A percentile compares a stretch with the other conserved stretches of the same genome.
Conservation (phyloP, 2,113 vertebrate species). For the Dinomys branickii region DNA sequence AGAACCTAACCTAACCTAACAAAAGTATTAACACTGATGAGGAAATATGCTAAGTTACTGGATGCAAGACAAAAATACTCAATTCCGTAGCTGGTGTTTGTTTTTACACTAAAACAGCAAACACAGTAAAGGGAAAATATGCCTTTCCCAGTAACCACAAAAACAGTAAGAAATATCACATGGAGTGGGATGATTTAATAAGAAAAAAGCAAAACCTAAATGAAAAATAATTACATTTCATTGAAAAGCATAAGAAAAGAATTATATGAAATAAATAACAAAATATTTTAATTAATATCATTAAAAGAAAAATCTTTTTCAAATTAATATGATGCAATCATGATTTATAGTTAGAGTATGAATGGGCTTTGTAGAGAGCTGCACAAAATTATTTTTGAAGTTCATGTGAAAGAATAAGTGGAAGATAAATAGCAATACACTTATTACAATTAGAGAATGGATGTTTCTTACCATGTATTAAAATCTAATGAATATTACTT, state of each 20-base stretch:
- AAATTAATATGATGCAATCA: not conserved
- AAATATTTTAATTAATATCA: not conserved
- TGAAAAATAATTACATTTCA: not conserved
- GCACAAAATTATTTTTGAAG: conserved; percentile 3
- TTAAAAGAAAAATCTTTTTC: not conserved
- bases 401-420: not conserved
- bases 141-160: not conserved
- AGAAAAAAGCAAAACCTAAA: not conserved
- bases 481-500: not conserved
- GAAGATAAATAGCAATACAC: not conserved
- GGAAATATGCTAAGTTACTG: not conserved
- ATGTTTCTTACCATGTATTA: not conserved
- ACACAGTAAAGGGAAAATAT: not conserved
- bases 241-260: not conserved
- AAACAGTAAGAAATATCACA: not conserved
- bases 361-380: not conserved
- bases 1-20: not conserved
- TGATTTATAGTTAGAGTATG: not conserved
- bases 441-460: not conserved
- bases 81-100: not conserved
- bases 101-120: not conserved
- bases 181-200: not conserved
- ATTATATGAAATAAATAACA: not conserved
- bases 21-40: not conserved
- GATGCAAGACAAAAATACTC: not conserved